A percentile compares a stretch with the other conserved stretches of the same genome.
These are phyloP conservation scores for Gryon sp. DNA, from an alignment of 1,140 invertebrate species.

Conservation along the genomic window DNA sequence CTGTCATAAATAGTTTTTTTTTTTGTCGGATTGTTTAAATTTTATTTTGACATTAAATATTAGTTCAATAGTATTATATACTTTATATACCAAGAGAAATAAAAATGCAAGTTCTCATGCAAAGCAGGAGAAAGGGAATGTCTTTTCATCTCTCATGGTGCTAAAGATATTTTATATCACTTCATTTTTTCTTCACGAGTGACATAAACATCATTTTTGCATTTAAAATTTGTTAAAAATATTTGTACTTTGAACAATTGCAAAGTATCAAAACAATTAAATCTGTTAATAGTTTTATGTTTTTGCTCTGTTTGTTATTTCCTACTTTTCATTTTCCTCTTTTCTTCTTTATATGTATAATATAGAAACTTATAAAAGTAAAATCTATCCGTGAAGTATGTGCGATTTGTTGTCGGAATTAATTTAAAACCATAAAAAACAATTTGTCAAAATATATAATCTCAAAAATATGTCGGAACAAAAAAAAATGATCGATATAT, in stretches of 20 bases:
- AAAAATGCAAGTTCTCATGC: no score
- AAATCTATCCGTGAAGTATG: slow-evolving; percentile 17
- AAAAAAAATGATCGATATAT: slow-evolving; percentile 20
- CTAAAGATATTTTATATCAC: no score
- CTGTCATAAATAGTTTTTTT: slow-evolving; percentile 29
- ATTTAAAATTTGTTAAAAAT: slow-evolving; percentile 23
- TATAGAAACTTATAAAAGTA: slow-evolving; percentile 4
- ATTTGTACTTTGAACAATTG: slow-evolving; percentile 36
- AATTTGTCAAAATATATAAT: slow-evolving; percentile 37
- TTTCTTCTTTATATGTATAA: not conserved
- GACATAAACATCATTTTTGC: not conserved
- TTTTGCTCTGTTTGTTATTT: not conserved
- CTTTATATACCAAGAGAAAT: no score
- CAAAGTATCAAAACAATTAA: not conserved
- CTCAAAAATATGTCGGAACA: slow-evolving; percentile 24
- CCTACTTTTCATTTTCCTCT: not conserved
- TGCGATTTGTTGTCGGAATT: slow-evolving; percentile 37
- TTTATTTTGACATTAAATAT: not conserved
- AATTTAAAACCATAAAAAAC: slow-evolving; percentile 6
- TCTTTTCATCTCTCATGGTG: no score
- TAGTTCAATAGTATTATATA: no score
- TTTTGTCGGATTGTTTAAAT: not conserved
- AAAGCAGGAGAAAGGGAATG: no score
- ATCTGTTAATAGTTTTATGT: no score
- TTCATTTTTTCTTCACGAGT: no score